These are phyloP conservation scores for Tribolium castaneum DNA, from an alignment of 1,140 invertebrate genomes.

Conservation along the genomic window DNA sequence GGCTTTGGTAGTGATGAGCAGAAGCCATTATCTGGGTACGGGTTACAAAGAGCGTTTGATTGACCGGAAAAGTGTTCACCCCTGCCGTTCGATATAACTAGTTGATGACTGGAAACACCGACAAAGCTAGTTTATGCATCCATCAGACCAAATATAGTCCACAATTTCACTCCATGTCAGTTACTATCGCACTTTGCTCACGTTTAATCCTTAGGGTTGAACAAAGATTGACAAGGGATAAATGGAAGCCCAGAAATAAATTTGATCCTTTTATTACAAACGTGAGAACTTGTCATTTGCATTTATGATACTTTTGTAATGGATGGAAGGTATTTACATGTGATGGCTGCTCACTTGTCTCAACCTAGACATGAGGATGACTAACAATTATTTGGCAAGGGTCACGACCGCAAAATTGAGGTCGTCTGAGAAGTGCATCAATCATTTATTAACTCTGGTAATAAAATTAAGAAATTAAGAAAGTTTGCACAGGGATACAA, in stretches of 20 bases:
- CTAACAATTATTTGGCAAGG: constrained; percentile 4
- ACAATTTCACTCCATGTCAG: not conserved
- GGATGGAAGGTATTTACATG: not conserved
- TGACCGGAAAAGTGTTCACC: constrained; percentile 23
- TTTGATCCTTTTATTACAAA: not conserved
- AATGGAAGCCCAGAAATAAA: not conserved
- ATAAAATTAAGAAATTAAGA: not conserved
- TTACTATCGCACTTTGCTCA: not conserved
- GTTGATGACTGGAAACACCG: constrained; percentile 11
- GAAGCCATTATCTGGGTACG: not conserved
- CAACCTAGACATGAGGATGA: constrained; percentile 1
- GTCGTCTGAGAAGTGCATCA: not conserved
- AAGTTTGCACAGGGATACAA: not conserved
- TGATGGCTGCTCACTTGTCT: not conserved
- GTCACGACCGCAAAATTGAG: constrained; percentile 7
- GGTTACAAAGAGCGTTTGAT: constrained; percentile 14
- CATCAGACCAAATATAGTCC: constrained; percentile 1
- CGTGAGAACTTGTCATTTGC: not conserved
- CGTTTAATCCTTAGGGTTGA: constrained; percentile 2
- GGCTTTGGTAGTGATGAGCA: not conserved
- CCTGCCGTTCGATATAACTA: constrained; percentile 14
- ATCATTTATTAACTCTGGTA: not conserved
- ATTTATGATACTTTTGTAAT: not conserved
- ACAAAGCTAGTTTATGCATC: constrained; percentile 10
- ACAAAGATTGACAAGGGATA: not conserved